Conservation (phyloP, 2,888 invertebrate species). For the Trisateles emortualis region DNA sequence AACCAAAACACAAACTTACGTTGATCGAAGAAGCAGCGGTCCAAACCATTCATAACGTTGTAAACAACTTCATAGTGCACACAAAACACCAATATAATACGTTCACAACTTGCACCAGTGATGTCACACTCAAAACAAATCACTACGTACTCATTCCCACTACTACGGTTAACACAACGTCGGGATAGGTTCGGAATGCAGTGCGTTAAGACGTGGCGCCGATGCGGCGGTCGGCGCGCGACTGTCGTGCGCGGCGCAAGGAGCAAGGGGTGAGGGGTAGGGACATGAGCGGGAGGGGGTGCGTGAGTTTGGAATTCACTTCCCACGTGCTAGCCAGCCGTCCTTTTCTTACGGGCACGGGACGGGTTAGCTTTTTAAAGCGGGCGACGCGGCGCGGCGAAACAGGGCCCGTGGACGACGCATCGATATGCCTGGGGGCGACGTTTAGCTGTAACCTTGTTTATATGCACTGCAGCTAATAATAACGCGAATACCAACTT, state of each 20-base stretch:
- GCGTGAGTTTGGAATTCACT: conserved; percentile 86
- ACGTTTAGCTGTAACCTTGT: conserved; percentile 81
- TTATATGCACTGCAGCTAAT: conserved; percentile 84
- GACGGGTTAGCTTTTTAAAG: conserved; percentile 85
- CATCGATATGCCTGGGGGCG: conserved; percentile 82
- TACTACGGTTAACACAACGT: conserved; percentile 75
- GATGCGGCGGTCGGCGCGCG: conserved; percentile 83
- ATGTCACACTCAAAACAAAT: conserved; percentile 82
- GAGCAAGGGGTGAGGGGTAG: conserved; percentile 57
- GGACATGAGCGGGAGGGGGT: conserved; percentile 67
- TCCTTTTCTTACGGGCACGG: conserved; percentile 82
- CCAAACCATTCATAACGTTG: conserved; percentile 86
- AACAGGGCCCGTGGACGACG: conserved; percentile 72
- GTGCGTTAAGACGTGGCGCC: conserved; percentile 64
- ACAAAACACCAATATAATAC: conserved; percentile 72
- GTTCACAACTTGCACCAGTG: conserved; percentile 74
- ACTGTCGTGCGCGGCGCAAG: conserved; percentile 79
- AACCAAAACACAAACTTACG: conserved; percentile 77
- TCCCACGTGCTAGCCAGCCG: conserved; percentile 82
- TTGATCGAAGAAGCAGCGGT: conserved; percentile 87
- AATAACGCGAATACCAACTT: conserved; percentile 80
- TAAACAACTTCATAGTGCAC: conserved; percentile 84
- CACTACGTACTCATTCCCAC: conserved; percentile 80
- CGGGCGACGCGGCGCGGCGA: no score
- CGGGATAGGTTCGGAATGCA: conserved; percentile 38